These are phyloP conservation scores for Zaprionus lineosus DNA, from an alignment of 2,888 invertebrate species.

Conservation along the genomic window DNA sequence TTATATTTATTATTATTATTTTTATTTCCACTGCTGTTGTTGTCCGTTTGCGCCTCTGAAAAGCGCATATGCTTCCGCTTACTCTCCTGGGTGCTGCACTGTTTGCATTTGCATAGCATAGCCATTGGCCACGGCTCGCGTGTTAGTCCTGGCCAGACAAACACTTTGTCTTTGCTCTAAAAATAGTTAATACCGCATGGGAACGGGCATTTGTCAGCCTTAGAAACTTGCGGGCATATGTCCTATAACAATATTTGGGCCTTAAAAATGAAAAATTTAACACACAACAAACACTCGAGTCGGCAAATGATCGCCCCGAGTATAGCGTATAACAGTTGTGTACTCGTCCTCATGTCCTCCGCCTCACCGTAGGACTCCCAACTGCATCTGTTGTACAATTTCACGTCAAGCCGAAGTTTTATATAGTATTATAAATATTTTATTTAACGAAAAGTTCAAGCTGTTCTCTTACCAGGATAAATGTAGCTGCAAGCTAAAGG, in stretches of 20 bases:
- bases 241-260: constrained; percentile 45
- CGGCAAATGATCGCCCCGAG: constrained; percentile 27
- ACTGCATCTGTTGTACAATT: constrained; percentile 42
- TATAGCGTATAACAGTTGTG: constrained; percentile 11
- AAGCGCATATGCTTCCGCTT: constrained; percentile 60
- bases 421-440: no score
- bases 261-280: constrained; percentile 34
- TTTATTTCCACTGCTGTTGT: not conserved
- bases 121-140: constrained; percentile 42
- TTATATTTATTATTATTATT: constrained; percentile 19
- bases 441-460: no score
- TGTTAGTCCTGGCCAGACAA: constrained; percentile 39
- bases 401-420: no score
- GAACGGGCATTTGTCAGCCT: constrained; percentile 21
- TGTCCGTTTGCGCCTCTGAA: constrained; percentile 23
- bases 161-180: constrained; percentile 51
- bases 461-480: no score
- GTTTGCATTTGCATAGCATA: constrained; percentile 69
- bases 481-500: no score
- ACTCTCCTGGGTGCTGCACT: constrained; percentile 61
- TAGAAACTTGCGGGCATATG: not conserved
- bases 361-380: no score
- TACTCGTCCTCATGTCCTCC: constrained; percentile 15
- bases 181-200: constrained; percentile 51
- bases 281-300: constrained; percentile 8